Percentiles rank a stretch among this genome's conserved stretches.
Conservation (phyloP, 2,888 invertebrate genomes). For the Perithous albicinctus region DNA sequence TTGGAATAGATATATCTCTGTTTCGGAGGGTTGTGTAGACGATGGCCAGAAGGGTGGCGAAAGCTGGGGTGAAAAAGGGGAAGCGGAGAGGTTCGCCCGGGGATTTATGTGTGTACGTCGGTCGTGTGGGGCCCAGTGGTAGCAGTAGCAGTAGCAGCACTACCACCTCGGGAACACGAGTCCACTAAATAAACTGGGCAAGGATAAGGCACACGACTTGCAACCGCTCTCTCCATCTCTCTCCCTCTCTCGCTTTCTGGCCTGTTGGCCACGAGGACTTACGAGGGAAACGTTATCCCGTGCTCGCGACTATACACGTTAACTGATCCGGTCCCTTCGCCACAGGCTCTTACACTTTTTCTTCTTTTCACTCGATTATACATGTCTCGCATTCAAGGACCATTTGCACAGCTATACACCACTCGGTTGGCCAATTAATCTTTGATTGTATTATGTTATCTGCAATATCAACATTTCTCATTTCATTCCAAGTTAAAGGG, state of each 20-base stretch:
- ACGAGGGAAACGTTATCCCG: conserved; percentile 70
- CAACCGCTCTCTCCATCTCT: conserved; percentile 25
- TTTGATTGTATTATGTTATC: not conserved
- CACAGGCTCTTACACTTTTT: conserved; percentile 50
- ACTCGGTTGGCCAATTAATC: conserved; percentile 20
- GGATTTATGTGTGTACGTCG: conserved; percentile 73
- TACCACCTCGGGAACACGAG: conserved; percentile 73
- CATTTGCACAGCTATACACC: conserved; percentile 51
- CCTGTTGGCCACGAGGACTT: conserved; percentile 67
- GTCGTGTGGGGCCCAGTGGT: conserved; percentile 51
- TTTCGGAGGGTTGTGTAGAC: conserved; percentile 3
- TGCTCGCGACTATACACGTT: conserved; percentile 59
- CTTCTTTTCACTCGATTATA: conserved; percentile 33
- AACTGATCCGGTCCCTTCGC: conserved; percentile 59
- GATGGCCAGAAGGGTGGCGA: not conserved
- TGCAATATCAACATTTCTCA: not conserved
- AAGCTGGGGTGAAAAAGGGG: conserved; percentile 49
- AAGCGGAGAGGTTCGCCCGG: conserved; percentile 60
- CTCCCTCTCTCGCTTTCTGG: conserved; percentile 56
- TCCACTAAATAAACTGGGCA: conserved; percentile 81
- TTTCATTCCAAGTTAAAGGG: too few relatives aligned
- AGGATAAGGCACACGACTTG: conserved; percentile 74
- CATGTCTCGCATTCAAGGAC: conserved; percentile 57
- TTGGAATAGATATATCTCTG: not conserved
- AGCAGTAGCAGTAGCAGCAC: conserved; percentile 6